Conservation (phyloP, 2,888 invertebrate species). For the Therioaphis trifolii region DNA sequence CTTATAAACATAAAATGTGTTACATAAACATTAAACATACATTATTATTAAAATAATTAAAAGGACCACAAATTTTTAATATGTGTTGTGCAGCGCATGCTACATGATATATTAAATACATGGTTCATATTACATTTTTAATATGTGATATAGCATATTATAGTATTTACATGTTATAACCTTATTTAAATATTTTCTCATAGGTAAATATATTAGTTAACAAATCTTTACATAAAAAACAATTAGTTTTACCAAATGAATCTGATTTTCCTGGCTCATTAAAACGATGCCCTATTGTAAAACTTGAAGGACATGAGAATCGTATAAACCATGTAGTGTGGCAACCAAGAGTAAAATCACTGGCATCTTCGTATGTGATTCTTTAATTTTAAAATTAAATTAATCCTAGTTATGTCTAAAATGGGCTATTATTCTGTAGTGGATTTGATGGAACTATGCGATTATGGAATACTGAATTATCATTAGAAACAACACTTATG, state of each 20-base stretch:
- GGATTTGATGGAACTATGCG: constrained; percentile 75
- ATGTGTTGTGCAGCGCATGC: no score
- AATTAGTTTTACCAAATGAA: constrained; percentile 68
- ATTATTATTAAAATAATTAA: no score
- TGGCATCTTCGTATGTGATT: constrained; percentile 71
- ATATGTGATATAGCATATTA: no score
- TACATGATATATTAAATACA: no score
- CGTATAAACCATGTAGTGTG: constrained; percentile 70
- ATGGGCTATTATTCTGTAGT: constrained; percentile 67
- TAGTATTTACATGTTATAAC: constrained; percentile 37
- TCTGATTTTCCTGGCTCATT: constrained; percentile 72
- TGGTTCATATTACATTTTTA: not conserved
- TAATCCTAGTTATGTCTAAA: not conserved
- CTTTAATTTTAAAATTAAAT: not conserved
- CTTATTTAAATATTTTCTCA: constrained; percentile 40
- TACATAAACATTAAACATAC: no score
- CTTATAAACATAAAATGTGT: no score
- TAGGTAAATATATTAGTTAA: constrained; percentile 70
- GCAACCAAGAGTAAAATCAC: constrained; percentile 69
- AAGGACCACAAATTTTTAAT: no score
- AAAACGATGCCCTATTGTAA: constrained; percentile 68
- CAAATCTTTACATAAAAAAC: constrained; percentile 68
- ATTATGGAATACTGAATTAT: constrained; percentile 71
- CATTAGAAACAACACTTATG: constrained; percentile 72
- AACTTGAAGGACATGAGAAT: constrained; percentile 73